Base-by-base conservation (phyloP, 2,113 vertebrate genomes). In the Oxyruncus cristatus region DNA sequence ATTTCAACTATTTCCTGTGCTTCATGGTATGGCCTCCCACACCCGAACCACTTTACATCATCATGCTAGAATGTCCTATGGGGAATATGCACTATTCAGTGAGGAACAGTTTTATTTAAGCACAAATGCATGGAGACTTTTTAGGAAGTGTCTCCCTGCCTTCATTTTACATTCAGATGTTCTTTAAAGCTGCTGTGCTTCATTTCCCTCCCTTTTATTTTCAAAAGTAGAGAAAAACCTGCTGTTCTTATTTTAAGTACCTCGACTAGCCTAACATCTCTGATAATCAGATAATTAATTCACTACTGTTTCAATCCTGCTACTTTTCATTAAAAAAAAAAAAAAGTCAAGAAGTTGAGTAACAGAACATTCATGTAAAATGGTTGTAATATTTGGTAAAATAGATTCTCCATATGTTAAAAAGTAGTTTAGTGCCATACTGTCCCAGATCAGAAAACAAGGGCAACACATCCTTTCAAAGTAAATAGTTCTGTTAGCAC, bases 1-100 rank as follows among this genome's bases (percentile, higher is more conserved):
- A 97, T 97, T 98, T 97, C 95, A 98, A 6, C 97, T 98, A 97
- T 98, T 98, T 98, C 98, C 98, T 98, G 97, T 97, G 94, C 95
- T 98, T 98, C 97, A 96, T 97, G 96, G 96, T 98, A 98, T 97
- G 94, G 96, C 93, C 97, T 97, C 97, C 97, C 97, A 98, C 97
- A 98, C 97, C 98, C 95, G 21, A 98, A 97, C 35, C 85, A 95
- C 97, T 98, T 98, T 97, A 98, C 97, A 94, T 98, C 98, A 98
- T 97, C 88, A n/a, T 95, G 27, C 14, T 97, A 97, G 97, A 97
- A 98, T 98, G 98, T 95, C 97, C 95, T 80, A 76, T n/a, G 73
- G 96, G 97, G 96, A 97, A 97, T 94, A 96, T 93, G 91, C 92
- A 91, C 93, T 95, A 88, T 85, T 96, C 95, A 97, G 88, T 39